Conservation (phyloP, 30 jellyfish, hydroid and myxozoan species). For the Aurelia sp. region DNA sequence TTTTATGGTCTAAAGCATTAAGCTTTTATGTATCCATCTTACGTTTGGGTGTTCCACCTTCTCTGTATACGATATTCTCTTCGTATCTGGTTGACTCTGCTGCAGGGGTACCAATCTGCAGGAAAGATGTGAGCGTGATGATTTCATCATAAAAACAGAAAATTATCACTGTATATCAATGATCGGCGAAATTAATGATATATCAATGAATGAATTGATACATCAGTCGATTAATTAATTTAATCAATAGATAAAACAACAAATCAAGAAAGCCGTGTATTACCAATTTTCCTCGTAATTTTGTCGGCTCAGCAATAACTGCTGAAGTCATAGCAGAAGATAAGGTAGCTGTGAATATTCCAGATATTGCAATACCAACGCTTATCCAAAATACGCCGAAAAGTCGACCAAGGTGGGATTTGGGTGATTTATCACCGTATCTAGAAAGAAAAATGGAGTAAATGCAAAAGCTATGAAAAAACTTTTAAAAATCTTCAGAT, state of each 20-base stretch:
- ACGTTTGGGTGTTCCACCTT: constrained; percentile 24
- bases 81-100: constrained; percentile 11
- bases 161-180: no score
- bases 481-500: no score
- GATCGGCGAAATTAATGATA: no score
- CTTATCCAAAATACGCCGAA: constrained; percentile 47
- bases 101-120: constrained; percentile 21
- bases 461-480: no score
- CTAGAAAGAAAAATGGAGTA: neutral
- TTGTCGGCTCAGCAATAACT: constrained; percentile 25
- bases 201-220: no score
- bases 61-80: constrained; percentile 33
- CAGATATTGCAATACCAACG: constrained; percentile 41
- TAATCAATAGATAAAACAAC: no score
- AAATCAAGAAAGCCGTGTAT: no score
- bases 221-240: no score
- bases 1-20: no score
- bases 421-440: constrained; percentile 63
- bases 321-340: constrained; percentile 65
- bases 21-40: neutral
- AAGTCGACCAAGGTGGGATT: constrained; percentile 22
- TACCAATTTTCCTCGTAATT: neutral
- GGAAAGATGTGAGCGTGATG: neutral
- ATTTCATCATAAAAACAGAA: no score
- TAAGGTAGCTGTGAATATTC: constrained; percentile 62